These are phyloP conservation scores for Drosophila biarmipes DNA, from an alignment of 1,140 invertebrate species.

Conservation along the genomic window DNA sequence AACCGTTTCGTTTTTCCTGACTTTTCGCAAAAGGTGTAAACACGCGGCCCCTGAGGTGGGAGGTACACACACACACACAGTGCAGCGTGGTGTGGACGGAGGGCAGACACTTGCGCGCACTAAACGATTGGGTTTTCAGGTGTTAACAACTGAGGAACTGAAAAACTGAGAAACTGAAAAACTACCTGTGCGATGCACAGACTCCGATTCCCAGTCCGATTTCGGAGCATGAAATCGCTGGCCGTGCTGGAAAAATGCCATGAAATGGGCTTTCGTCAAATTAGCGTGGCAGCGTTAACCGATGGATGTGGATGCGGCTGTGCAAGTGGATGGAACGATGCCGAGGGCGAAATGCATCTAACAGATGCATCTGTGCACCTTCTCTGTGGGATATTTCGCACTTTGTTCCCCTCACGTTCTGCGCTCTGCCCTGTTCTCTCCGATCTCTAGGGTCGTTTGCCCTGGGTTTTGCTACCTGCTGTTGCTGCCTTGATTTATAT, in stretches of 20 bases:
- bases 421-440: slow-evolving; percentile 1
- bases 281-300: slow-evolving; percentile 80
- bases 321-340: slow-evolving; percentile 19
- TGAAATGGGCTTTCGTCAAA: slow-evolving; percentile 81
- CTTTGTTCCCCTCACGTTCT: slow-evolving; percentile 49
- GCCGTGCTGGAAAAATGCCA: slow-evolving; percentile 70
- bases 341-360: slow-evolving; percentile 24
- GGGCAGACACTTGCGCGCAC: slow-evolving; percentile 42
- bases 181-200: slow-evolving; percentile 68
- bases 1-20: slow-evolving; percentile 51
- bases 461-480: slow-evolving; percentile 25
- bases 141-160: slow-evolving; percentile 66
- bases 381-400: slow-evolving; percentile 81
- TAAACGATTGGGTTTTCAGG: slow-evolving; percentile 54
- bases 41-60: slow-evolving; percentile 43
- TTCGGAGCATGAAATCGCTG: slow-evolving; percentile 63
- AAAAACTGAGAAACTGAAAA: slow-evolving; percentile 36
- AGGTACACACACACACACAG: background rate
- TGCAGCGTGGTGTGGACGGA: slow-evolving; percentile 5
- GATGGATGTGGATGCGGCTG: slow-evolving; percentile 43
- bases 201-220: slow-evolving; percentile 19
- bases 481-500: slow-evolving; percentile 57
- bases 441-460: slow-evolving; percentile 36
- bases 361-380: slow-evolving; percentile 36
- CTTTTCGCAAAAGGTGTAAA: slow-evolving; percentile 79